phyloP scores from a whole-genome alignment of 2,797 vertebrate genomes.

The Rhinella marina region DNA sequence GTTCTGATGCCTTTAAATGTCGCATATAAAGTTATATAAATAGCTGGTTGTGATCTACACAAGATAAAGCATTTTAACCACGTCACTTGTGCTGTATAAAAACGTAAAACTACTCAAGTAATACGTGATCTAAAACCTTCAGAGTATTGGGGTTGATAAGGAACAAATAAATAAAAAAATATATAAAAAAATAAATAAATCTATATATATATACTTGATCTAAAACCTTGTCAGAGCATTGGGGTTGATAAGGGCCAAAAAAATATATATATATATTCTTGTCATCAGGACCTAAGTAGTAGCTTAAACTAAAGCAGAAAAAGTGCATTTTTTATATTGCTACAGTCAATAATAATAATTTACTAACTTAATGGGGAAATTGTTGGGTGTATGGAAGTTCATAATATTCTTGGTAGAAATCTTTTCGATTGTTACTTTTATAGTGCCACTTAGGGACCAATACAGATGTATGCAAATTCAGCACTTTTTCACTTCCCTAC shows the following conservation, averaged over 20 bases:
- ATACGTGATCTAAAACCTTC: too few relatives aligned
- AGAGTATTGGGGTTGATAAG: too few relatives aligned
- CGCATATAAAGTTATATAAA: neutral
- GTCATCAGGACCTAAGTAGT: too few relatives aligned
- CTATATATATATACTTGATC: neutral
- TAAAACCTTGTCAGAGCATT: neutral
- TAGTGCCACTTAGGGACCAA: neutral
- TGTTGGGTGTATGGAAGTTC: neutral
- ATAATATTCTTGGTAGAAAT: neutral
- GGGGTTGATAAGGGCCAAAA: neutral
- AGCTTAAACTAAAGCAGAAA: too few relatives aligned
- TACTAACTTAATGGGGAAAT: neutral
- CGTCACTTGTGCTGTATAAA: too few relatives aligned
- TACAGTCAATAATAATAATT: neutral
- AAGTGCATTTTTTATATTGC: neutral
- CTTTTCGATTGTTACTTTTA: neutral
- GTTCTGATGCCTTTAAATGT: neutral
- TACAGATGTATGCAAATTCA: constrained; percentile 8
- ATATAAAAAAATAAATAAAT: too few relatives aligned
- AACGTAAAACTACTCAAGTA: too few relatives aligned
- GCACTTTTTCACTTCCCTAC: neutral
- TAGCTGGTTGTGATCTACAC: neutral
- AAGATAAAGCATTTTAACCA: neutral
- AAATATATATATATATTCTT: too few relatives aligned
- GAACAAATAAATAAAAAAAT: neutral